Base-by-base conservation (phyloP, 2,113 vertebrate genomes). In the Zapornia atra region DNA sequence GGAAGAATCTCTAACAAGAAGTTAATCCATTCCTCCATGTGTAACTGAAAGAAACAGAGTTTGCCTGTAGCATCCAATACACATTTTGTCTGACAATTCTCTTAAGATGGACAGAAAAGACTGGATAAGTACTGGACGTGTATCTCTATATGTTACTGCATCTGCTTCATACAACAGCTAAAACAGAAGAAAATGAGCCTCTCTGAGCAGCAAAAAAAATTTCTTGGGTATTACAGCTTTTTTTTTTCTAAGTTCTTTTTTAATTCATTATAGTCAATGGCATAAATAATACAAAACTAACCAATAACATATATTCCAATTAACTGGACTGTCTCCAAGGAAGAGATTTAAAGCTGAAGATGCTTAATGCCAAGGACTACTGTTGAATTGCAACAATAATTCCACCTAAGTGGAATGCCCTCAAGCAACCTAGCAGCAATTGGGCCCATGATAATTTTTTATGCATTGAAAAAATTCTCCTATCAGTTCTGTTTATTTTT, bases 301-400 rank as follows among this genome's bases (percentile, higher is more conserved):
- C 90, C 68, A 92, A 88, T 86, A 96, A 81, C 85, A 92, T 96
- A 93, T 68, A 96, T 96, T 94, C 85, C 88, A 96, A 94, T 96
- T 97, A 96, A 93, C 60, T 65, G 82, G 76, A 90, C 89, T 86
- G 92, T 86, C 76, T 94, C 72, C 66, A 88, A 95, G 79, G 53
- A 92, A 92, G 82, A 90, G 46, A 93, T 92, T 93, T 94, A 95
- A 90, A 92, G 69, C 68, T 50, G 20, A 92, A 88, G 46, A 95
- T 25, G 17, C 48, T 84, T 94, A 95, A 94, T 51, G 80, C 85
- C 80, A 96, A 93, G 86, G 94, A 96, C 92, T 88, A 86, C 76
- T 80, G 71, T 64, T 93, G 96, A 96, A 95, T 94, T 96, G 92
- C 82, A 86, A 94, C 86, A 93, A 90, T 96, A 96, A 97, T 90